Evolutionary conservation across 1,140 invertebrate genomes (phyloP), one percentile per base, ranked within the genome.

Genomic region (Acromyrmex charruanus): DNA sequence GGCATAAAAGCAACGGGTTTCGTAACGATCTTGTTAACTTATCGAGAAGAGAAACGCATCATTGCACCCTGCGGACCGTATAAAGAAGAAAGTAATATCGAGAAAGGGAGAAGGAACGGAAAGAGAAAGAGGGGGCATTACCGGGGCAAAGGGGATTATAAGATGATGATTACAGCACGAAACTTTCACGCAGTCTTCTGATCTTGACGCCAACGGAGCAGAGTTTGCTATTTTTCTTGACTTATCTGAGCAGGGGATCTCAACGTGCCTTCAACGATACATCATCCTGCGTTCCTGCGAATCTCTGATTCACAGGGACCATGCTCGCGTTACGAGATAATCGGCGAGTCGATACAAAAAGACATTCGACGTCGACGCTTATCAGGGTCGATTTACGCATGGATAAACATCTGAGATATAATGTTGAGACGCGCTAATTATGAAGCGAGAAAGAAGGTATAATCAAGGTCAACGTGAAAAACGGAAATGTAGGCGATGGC

Each of bases 101-200:
- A 21, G 71, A 71, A 68, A 88, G 51, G 44, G 25, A 72, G 65
- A 25, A 25, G 61, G 12, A 74, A 39, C 66, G 3, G 35, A 21
- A 14, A 14, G n/a, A 10, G 28, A 28, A 25, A n/a, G 39, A 16
- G 44, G 7, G 18, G 28, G n/a, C 16, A 18, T n/a, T 51, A 51
- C 44, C 55, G 53, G 58, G 39, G 58, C 18, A 31, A 44, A 53
- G 68, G 61, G 69, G 49, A 89, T 85, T 31, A 21, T 25, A 12
- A 58, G 28, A 63, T 39, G 28, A 51, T 69, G 39, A 44, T 77
- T 55, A 59, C 31, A 14, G 7, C 39, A 58, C 0, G 51, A 55
- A 77, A 90, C 88, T 90, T 90, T 90, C 89, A 89, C 88, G 85
- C 44, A 49, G 28, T 77, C 31, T 28, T 61, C 51, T 25, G 87